Evolutionary conservation across 2,113 vertebrate species (phyloP).

Genomic region (Heterotis niloticus): DNA sequence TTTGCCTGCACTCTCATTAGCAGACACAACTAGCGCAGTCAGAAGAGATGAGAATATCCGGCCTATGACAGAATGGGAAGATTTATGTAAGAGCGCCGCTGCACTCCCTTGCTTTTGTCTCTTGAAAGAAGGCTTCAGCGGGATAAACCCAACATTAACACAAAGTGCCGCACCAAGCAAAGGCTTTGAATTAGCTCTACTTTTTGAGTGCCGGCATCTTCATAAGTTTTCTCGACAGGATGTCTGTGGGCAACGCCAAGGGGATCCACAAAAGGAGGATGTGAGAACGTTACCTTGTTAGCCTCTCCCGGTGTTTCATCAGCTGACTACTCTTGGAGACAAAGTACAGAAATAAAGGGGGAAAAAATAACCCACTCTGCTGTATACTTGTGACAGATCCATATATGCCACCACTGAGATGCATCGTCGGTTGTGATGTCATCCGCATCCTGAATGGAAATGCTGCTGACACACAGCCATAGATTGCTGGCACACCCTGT

Average conservation of each 20-base stretch:
- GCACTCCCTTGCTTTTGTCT: background rate
- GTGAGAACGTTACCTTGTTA: constrained; percentile 1
- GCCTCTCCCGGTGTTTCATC: background rate
- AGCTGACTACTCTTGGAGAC: constrained; percentile 3
- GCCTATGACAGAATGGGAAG: constrained; percentile 27
- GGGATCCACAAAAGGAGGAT: constrained; percentile 8
- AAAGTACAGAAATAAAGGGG: background rate
- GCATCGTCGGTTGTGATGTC: no score
- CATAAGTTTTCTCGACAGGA: background rate
- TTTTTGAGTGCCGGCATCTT: background rate
- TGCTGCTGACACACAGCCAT: background rate
- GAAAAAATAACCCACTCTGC: background rate
- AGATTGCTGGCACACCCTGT: background rate
- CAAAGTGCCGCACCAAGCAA: background rate
- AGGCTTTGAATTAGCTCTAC: constrained; percentile 8
- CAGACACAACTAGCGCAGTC: constrained; percentile 19
- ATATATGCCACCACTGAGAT: background rate
- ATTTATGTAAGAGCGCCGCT: constrained; percentile 16
- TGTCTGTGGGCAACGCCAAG: constrained; percentile 18
- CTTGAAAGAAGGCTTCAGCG: constrained; percentile 14
- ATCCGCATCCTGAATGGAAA: background rate
- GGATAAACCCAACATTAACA: constrained; percentile 12
- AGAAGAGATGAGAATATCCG: constrained; percentile 21
- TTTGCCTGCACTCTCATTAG: constrained; percentile 23
- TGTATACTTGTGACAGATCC: background rate